phyloP scores from a whole-genome alignment of 2,797 vertebrate species.

The Pantherophis vulpinus region DNA sequence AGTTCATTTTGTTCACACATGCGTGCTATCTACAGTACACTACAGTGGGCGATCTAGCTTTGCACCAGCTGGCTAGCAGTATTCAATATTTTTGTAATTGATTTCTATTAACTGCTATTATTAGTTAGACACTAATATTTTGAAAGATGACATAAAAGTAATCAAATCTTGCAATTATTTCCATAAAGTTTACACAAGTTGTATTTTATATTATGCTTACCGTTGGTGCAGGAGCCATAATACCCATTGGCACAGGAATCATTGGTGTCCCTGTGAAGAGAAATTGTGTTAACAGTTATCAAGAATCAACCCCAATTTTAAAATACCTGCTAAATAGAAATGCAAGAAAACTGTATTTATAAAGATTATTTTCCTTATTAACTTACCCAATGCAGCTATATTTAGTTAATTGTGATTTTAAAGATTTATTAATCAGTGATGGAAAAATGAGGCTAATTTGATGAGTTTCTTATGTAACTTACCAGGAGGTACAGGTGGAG shows the following conservation, averaged over 20 bases:
- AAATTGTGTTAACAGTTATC: conserved; percentile 15
- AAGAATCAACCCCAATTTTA: neutral
- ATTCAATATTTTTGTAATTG: neutral
- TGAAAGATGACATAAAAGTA: neutral
- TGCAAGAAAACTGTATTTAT: neutral
- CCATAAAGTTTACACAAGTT: neutral
- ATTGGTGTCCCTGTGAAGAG: conserved; percentile 84
- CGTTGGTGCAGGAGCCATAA: conserved; percentile 90
- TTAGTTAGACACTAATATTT: neutral
- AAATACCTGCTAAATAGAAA: neutral
- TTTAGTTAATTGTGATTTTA: neutral
- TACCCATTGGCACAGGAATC: conserved; percentile 98
- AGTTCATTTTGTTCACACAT: neutral
- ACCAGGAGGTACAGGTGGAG: conserved; percentile 88
- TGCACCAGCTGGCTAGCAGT: neutral
- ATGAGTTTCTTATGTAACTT: conserved; percentile 50
- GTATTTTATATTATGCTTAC: conserved; percentile 69
- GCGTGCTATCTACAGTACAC: neutral
- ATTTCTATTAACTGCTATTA: neutral
- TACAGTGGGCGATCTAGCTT: neutral
- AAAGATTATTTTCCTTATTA: neutral
- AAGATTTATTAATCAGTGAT: neutral
- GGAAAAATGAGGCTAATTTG: neutral
- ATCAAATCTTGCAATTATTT: neutral
- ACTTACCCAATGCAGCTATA: neutral